Percentiles rank a stretch among this genome's conserved stretches.
Conservation (phyloP, 1,140 invertebrate genomes). For the Melanaphis sacchari region DNA sequence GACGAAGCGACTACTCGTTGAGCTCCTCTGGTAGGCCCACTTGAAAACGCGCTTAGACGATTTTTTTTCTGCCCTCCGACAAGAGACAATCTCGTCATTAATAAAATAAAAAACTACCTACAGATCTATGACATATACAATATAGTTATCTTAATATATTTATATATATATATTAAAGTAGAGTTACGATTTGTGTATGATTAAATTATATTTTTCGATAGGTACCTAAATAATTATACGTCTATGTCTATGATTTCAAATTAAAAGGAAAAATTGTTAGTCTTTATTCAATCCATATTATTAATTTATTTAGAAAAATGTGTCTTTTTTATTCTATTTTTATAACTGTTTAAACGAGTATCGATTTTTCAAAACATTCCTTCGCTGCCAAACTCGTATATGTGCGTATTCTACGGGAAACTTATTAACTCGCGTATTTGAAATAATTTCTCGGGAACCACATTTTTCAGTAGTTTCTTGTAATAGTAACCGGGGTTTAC, state of each 20-base stretch:
- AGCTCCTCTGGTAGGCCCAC: neutral
- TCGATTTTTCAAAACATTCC: constrained; percentile 21
- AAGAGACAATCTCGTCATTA: neutral
- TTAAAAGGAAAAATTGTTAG: neutral
- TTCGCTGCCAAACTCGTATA: neutral
- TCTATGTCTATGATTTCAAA: neutral
- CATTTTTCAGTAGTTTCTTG: constrained; percentile 18
- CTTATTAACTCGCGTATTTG: neutral
- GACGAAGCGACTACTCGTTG: neutral
- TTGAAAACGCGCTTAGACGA: neutral
- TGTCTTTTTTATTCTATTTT: neutral
- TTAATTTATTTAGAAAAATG: neutral
- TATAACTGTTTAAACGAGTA: neutral
- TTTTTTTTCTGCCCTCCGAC: constrained; percentile 9
- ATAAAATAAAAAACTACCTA: neutral
- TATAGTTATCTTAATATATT: neutral
- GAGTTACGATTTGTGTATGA: neutral
- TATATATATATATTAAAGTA: neutral
- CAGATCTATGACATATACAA: neutral
- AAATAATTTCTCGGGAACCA: constrained; percentile 22
- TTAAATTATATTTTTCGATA: neutral
- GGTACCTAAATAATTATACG: neutral
- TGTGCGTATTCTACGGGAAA: neutral
- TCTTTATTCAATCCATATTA: neutral
- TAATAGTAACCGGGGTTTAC: neutral